Evolutionary conservation across 2,797 vertebrate genomes (phyloP).

Genomic region (Sebastes kiyomatsui): DNA sequence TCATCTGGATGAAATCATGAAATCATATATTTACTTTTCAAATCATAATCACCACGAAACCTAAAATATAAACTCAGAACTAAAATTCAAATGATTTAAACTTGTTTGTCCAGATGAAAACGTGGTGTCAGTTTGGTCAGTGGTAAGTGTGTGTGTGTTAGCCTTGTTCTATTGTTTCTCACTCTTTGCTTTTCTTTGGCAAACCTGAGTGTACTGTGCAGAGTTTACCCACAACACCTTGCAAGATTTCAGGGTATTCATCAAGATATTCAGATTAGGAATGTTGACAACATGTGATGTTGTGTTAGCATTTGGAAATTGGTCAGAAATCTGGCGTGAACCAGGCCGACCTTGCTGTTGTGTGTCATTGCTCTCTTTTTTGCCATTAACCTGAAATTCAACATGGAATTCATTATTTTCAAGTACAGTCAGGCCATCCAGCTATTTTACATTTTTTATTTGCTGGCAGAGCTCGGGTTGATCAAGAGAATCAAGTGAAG

Average conservation of each 20-base stretch:
- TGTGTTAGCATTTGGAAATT: not conserved
- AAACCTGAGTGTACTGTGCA: not conserved
- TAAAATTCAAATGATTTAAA: not conserved
- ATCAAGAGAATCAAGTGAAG: accelerated
- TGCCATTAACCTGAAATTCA: conserved; percentile 4
- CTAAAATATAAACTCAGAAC: not conserved
- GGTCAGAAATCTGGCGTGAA: not conserved
- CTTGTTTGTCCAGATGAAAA: not conserved
- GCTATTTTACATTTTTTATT: not conserved
- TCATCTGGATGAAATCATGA: not conserved
- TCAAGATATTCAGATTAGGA: not conserved
- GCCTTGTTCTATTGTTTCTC: not conserved
- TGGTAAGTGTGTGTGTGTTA: not conserved
- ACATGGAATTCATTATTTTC: not conserved
- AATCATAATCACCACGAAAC: not conserved
- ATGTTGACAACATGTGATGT: not conserved
- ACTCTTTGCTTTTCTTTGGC: not conserved
- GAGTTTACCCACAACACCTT: not conserved
- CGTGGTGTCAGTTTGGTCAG: not conserved
- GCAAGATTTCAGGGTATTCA: not conserved
- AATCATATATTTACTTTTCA: not conserved
- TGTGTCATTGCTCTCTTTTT: not conserved
- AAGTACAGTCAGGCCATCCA: not conserved
- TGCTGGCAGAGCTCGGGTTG: too few relatives aligned
- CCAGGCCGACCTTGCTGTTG: too few relatives aligned